A percentile compares a stretch with the other conserved stretches of the same genome.
phyloP scores from a whole-genome alignment of 2,113 vertebrate genomes.

The Eulacestoma nigropectus region DNA sequence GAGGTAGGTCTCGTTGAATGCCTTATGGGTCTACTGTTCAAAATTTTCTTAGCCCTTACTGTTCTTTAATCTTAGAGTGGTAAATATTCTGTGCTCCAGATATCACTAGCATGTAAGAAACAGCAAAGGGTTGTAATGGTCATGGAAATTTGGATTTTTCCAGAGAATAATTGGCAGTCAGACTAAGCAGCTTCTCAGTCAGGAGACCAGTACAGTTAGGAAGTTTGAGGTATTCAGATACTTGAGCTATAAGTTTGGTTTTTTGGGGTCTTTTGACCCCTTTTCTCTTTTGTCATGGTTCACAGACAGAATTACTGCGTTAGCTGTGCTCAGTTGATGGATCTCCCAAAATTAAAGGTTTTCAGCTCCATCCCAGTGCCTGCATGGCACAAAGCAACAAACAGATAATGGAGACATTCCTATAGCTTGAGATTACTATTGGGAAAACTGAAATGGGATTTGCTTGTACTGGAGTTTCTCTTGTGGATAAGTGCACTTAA shows the following conservation, averaged over 20 bases:
- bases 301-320: background rate
- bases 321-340: background rate
- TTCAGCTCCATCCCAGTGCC: background rate
- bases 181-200: background rate
- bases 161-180: background rate
- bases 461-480: background rate
- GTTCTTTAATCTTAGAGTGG: background rate
- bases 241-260: background rate
- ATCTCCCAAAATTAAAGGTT: background rate
- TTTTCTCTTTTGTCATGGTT: background rate
- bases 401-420: background rate
- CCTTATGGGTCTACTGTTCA: background rate
- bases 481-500: background rate
- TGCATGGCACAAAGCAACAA: background rate
- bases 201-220: background rate
- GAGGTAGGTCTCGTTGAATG: slow-evolving; percentile 66
- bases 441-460: background rate
- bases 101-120: background rate
- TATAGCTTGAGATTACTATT: background rate
- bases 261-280: too few relatives aligned
- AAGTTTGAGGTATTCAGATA: background rate
- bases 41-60: background rate
- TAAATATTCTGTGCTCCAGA: background rate
- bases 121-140: background rate
- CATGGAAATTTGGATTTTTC: background rate